Percentiles rank a stretch among this genome's conserved stretches.
Conservation (phyloP, 2,888 invertebrate species). For the Dimorphilus gyrociliatus region DNA sequence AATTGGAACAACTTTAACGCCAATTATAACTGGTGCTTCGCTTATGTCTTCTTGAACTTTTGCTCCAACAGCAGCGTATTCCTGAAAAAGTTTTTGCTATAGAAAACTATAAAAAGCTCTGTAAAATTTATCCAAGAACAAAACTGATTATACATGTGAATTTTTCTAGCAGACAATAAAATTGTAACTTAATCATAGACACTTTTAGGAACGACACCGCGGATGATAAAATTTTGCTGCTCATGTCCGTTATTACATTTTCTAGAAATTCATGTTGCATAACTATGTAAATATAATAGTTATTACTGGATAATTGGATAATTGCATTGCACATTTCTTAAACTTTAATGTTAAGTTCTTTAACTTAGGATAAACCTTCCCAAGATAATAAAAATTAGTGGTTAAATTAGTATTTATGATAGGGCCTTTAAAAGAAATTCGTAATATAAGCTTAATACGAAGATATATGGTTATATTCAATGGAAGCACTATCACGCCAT, state of each 20-base stretch:
- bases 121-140: not conserved
- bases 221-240: conserved; percentile 1
- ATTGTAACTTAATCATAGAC: not conserved
- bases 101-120: not conserved
- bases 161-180: not conserved
- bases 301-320: too few relatives aligned
- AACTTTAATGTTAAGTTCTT: too few relatives aligned
- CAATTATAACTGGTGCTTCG: conserved; percentile 86
- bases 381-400: too few relatives aligned
- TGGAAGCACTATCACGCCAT: too few relatives aligned
- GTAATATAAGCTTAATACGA: too few relatives aligned
- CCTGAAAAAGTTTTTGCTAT: conserved; percentile 40
- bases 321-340: too few relatives aligned
- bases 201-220: not conserved
- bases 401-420: too few relatives aligned
- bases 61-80: conserved; percentile 81
- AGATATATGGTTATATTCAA: too few relatives aligned
- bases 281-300: not conserved
- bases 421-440: too few relatives aligned
- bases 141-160: conserved; percentile 2
- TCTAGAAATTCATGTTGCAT: not conserved
- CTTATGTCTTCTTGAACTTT: conserved; percentile 85
- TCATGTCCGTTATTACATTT: not conserved
- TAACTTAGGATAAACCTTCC: too few relatives aligned
- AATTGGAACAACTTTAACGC: conserved; percentile 80